Base-by-base conservation (phyloP, 92 coral and sea anemone species). In the Montipora capitata region DNA sequence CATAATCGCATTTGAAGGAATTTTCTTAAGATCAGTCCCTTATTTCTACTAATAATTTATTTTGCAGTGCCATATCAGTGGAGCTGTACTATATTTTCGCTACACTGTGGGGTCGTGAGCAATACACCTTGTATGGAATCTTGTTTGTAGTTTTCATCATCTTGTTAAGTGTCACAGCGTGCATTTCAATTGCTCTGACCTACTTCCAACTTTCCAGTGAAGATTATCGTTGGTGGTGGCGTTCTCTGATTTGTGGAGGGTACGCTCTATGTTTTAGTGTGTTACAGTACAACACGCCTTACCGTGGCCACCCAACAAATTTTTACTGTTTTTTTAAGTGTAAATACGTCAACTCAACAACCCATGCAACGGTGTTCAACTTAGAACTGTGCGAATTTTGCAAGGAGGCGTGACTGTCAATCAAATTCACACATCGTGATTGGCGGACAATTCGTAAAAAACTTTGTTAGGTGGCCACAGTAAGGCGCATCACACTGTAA, bases 171-270 rank as follows among this genome's bases (percentile, higher is more conserved):
- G 99, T 97, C 77, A 97, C 99, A 3, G 99, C 99, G 1, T 94
- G 96, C 72, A 94, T 97, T 72, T 92, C 99, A 54, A 96, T 97
- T 14, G 99, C 98, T 10, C 89, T 97, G 85, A 95, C 99, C 2
- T 97, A 97, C 95, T 97, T 97, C 79, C 99, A 97, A 85, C 92
- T 97, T 74, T 97, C 99, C 10, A 79, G 96, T 40, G 99, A 97
- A 72, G 99, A 97, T 84, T 94, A 97, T 78, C 97, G 96, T 10
- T 97, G 99, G 99, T 97, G 99, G 99, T 97, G 99, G 99, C 91
- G 98, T 67, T 97, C 99, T 1, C 77, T 97, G 4, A 78, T 97
- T 71, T 92, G 98, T 77, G 92, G 97, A 72, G 99, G 99, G 99
- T 97, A 81, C 78, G 98, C 41, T n/a, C 0, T 17, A 13, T 17